These are phyloP conservation scores for Schmidtea mediterranea DNA, from an alignment of 1,140 invertebrate species.

Conservation along the genomic window DNA sequence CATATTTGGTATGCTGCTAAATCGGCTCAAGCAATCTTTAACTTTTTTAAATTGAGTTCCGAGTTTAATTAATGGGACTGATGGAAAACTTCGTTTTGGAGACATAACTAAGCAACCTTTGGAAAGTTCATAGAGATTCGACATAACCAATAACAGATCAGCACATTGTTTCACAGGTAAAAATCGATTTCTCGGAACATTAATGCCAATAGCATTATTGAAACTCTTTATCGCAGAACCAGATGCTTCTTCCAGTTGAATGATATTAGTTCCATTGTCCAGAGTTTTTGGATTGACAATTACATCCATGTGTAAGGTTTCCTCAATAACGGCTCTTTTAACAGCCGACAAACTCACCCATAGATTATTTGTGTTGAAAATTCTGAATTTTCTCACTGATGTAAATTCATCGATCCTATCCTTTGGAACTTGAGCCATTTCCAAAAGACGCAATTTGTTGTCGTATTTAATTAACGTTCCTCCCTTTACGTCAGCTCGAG, in stretches of 20 bases:
- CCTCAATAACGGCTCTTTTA: constrained; percentile 47
- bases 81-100: constrained; percentile 61
- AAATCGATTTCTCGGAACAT: constrained; percentile 79
- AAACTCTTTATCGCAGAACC: constrained; percentile 96
- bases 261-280: constrained; percentile 63
- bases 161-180: constrained; percentile 95
- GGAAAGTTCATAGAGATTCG: constrained; percentile 67
- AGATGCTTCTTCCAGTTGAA: constrained; percentile 89
- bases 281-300: constrained; percentile 82
- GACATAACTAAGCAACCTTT: constrained; percentile 77
- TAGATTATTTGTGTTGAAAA: constrained; percentile 97
- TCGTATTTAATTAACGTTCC: constrained; percentile 91
- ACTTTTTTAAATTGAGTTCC: constrained; percentile 88
- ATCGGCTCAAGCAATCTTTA: constrained; percentile 67
- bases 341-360: constrained; percentile 79
- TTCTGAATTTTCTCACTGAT: constrained; percentile 28
- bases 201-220: constrained; percentile 61
- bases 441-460: constrained; percentile 64
- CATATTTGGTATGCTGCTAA: constrained; percentile 80
- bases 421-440: constrained; percentile 55
- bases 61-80: constrained; percentile 77
- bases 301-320: constrained; percentile 71
- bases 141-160: constrained; percentile 85
- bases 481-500: constrained; percentile 93
- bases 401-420: constrained; percentile 5